Conservation (phyloP, 2,113 vertebrate species). For the Oreotrochilus melanogaster region DNA sequence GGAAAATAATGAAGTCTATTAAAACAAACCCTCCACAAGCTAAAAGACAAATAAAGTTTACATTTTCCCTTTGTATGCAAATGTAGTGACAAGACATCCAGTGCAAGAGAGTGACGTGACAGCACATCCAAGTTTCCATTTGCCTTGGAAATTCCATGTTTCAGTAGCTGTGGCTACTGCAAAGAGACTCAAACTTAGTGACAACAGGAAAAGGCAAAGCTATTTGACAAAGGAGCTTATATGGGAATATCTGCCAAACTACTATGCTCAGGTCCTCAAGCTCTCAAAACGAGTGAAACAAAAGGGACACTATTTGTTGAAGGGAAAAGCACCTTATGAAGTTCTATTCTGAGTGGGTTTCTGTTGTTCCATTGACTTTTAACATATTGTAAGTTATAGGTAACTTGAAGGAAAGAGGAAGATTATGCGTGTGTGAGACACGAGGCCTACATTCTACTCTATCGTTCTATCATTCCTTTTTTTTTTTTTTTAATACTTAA, state of each 20-base stretch:
- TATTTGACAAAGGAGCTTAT: background rate
- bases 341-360: background rate
- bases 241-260: background rate
- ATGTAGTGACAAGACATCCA: background rate
- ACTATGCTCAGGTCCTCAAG: background rate
- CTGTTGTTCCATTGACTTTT: background rate
- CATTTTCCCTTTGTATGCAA: background rate
- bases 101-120: background rate
- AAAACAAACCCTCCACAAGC: background rate
- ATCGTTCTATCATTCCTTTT: background rate
- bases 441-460: background rate
- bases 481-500: background rate
- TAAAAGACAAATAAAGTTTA: background rate
- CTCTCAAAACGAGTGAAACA: background rate
- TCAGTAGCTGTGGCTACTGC: background rate
- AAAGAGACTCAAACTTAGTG: background rate
- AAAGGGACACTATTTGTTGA: background rate
- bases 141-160: background rate
- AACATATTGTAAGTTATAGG: background rate
- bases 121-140: background rate
- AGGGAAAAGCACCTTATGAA: background rate
- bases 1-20: background rate
- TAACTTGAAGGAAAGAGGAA: background rate
- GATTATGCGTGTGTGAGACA: background rate
- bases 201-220: background rate